phyloP scores from a whole-genome alignment of 2,113 vertebrate species.

The Hyaena hyaena region DNA sequence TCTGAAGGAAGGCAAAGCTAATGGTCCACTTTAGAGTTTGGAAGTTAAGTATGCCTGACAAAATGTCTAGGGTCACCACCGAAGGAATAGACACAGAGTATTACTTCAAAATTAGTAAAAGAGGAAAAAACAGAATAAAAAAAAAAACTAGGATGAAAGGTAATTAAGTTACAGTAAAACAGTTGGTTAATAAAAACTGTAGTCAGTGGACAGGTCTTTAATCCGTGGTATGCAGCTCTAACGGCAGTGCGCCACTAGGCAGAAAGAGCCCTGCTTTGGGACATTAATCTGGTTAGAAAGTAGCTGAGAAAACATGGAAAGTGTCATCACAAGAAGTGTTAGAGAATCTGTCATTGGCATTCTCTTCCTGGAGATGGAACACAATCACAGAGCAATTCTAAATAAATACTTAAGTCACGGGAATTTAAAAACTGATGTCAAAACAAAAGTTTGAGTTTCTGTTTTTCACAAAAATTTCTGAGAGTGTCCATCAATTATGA shows the following conservation, averaged over 20 bases:
- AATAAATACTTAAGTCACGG: conserved; percentile 80
- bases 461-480: conserved; percentile 73
- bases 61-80: not conserved
- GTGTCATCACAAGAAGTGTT: conserved; percentile 80
- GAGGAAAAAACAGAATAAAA: not conserved
- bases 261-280: conserved; percentile 72
- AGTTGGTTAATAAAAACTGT: not conserved
- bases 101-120: conserved; percentile 32
- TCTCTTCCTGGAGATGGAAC: conserved; percentile 77
- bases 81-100: not conserved
- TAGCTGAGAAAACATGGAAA: conserved; percentile 81
- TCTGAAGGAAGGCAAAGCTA: not conserved
- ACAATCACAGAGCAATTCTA: conserved; percentile 77
- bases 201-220: not conserved
- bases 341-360: conserved; percentile 81
- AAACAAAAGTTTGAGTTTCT: conserved; percentile 80
- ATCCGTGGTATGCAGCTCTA: conserved; percentile 30
- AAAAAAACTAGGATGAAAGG: not conserved
- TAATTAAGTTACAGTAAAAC: not conserved
- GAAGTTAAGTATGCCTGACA: not conserved
- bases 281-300: conserved; percentile 79
- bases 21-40: not conserved
- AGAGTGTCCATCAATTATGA: conserved; percentile 69
- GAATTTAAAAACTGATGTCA: conserved; percentile 79
- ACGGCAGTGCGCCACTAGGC: conserved; percentile 34